These are phyloP conservation scores for Stigmatopora argus DNA, from an alignment of 2,113 vertebrate genomes.

Conservation along the genomic window DNA sequence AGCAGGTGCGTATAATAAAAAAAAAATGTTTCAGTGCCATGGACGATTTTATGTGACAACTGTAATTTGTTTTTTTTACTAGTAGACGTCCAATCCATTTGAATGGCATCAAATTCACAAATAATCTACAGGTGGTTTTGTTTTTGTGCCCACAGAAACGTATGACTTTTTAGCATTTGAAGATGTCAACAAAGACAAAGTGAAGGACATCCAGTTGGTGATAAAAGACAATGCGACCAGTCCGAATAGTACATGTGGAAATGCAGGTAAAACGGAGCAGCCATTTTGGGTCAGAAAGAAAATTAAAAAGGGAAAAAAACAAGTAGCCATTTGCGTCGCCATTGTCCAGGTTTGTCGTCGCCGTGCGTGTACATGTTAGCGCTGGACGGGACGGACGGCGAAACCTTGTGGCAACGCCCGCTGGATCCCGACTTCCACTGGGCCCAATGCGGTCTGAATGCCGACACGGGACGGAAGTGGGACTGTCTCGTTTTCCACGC, in stretches of 20 bases:
- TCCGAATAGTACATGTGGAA: constrained; percentile 70
- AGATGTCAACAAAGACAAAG: constrained; percentile 76
- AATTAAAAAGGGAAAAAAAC: too few species aligned
- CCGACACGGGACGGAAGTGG: neutral
- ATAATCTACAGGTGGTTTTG: too few species aligned
- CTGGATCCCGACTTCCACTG: constrained; percentile 71
- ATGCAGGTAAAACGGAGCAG: constrained; percentile 67
- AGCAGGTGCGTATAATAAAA: constrained; percentile 66
- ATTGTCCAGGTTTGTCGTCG: constrained; percentile 69
- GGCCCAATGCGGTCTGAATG: constrained; percentile 70
- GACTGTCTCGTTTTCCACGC: constrained; percentile 73
- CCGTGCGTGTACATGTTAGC: constrained; percentile 77
- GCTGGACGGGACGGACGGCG: constrained; percentile 78
- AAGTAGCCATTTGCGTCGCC: too few species aligned
- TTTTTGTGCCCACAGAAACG: constrained; percentile 62
- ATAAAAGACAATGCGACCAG: constrained; percentile 61
- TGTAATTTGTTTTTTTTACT: neutral
- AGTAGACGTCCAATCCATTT: too few species aligned
- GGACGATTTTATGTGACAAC: neutral
- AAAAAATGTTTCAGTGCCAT: too few species aligned
- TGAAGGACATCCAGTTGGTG: constrained; percentile 82
- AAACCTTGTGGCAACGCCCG: constrained; percentile 74
- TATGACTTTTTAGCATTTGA: constrained; percentile 77
- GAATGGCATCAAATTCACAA: too few species aligned
- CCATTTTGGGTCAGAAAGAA: neutral